Evolutionary conservation across 2,888 invertebrate species (phyloP).

Genomic region (Euspilapteryx auroguttella): DNA sequence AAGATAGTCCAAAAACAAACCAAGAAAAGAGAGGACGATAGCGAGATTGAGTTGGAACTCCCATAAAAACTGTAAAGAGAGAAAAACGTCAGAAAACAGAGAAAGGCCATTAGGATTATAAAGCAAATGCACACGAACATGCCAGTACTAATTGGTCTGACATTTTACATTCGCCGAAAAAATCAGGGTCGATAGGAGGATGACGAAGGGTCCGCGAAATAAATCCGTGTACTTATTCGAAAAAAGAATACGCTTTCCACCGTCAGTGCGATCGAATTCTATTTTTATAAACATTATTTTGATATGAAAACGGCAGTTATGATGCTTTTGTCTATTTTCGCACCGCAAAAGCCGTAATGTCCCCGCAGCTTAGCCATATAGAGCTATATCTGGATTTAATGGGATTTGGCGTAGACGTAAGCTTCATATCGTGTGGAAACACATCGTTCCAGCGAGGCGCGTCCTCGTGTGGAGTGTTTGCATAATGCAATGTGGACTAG

Average conservation of each 20-base stretch:
- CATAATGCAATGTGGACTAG: constrained; percentile 16
- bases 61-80: constrained; percentile 11
- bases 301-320: too few relatives aligned
- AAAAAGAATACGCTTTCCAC: too few relatives aligned
- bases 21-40: too few relatives aligned
- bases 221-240: too few relatives aligned
- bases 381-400: constrained; percentile 1
- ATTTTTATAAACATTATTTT: too few relatives aligned
- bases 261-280: too few relatives aligned
- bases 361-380: too few relatives aligned
- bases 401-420: constrained; percentile 8
- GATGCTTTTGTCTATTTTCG: too few relatives aligned
- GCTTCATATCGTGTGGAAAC: constrained; percentile 17
- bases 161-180: constrained; percentile 1
- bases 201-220: background rate
- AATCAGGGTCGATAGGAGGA: too few relatives aligned
- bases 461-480: constrained; percentile 13
- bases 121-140: constrained; percentile 2
- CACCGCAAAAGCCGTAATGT: too few relatives aligned
- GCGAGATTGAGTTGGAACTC: too few relatives aligned
- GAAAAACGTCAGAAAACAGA: constrained; percentile 22
- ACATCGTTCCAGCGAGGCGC: constrained; percentile 8
- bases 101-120: constrained; percentile 24
- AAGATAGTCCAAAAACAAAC: too few relatives aligned
- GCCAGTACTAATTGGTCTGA: background rate